A percentile compares a stretch with the other conserved stretches of the same genome.
These are phyloP conservation scores for Bambusicola thoracicus DNA, from an alignment of 2,113 vertebrate genomes.

Conservation along the genomic window DNA sequence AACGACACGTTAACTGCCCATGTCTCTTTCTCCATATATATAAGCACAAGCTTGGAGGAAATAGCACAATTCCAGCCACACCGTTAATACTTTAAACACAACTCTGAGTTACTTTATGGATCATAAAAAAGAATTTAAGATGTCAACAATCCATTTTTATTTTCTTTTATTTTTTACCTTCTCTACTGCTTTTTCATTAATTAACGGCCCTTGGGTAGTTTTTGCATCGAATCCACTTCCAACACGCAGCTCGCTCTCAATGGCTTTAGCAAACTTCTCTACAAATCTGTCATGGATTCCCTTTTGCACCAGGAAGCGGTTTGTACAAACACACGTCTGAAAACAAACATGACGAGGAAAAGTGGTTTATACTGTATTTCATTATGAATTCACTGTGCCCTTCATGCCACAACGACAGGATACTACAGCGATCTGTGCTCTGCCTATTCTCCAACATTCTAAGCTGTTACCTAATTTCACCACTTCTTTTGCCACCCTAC, in stretches of 20 bases:
- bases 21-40: background rate
- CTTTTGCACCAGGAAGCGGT: constrained; percentile 93
- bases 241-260: constrained; percentile 82
- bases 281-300: constrained; percentile 89
- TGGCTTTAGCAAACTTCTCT: constrained; percentile 84
- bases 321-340: constrained; percentile 94
- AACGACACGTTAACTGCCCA: background rate
- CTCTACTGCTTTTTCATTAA: constrained; percentile 90
- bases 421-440: background rate
- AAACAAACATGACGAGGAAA: background rate
- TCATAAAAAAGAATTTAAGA: background rate
- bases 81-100: background rate
- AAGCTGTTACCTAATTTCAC: background rate
- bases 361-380: background rate
- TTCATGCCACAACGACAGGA: background rate
- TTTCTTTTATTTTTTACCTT: constrained; percentile 80
- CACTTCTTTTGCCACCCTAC: background rate
- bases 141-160: background rate
- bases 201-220: constrained; percentile 94
- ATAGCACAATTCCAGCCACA: background rate
- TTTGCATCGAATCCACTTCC: constrained; percentile 89
- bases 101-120: background rate
- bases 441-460: background rate
- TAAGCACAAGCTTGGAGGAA: background rate
- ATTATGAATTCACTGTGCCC: background rate